phyloP scores from a whole-genome alignment of 2,888 invertebrate genomes.

The Tetrapedia diversipes region DNA sequence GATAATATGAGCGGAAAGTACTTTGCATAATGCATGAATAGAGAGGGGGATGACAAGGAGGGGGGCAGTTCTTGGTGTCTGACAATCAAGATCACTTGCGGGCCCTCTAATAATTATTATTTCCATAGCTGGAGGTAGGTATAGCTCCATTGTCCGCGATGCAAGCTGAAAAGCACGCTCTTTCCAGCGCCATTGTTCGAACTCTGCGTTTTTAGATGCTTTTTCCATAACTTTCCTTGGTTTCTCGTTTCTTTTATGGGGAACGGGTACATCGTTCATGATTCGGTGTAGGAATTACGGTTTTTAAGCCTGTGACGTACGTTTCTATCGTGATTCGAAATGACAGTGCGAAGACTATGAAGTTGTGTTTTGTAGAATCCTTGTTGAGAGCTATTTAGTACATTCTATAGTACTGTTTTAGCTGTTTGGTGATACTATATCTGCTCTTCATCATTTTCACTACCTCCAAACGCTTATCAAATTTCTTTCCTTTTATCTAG shows the following conservation, averaged over 20 bases:
- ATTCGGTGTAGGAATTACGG: not conserved
- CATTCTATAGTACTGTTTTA: too few species aligned
- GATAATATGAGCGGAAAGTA: constrained; percentile 57
- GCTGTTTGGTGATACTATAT: too few species aligned
- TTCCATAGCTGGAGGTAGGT: constrained; percentile 31
- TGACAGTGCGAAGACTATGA: too few species aligned
- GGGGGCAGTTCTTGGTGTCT: constrained; percentile 16
- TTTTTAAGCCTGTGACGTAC: too few species aligned
- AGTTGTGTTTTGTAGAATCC: too few species aligned
- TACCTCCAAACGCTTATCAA: too few species aligned
- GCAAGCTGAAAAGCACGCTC: constrained; percentile 6
- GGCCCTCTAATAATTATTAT: constrained; percentile 45
- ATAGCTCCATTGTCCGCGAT: constrained; percentile 31
- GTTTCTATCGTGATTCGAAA: too few species aligned
- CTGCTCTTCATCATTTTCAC: too few species aligned
- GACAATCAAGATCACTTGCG: constrained; percentile 47
- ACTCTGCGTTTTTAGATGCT: constrained; percentile 2
- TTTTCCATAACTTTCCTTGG: not conserved
- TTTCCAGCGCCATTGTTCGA: constrained; percentile 43
- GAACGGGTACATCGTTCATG: too few species aligned
- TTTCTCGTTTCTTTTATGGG: not conserved
- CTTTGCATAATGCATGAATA: constrained; percentile 60
- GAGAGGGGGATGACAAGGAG: not conserved
- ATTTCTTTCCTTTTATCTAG: too few species aligned
- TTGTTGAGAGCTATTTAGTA: too few species aligned